Evolutionary conservation across 2,113 vertebrate genomes (phyloP), one percentile per base, ranked within the genome.

Genomic region (Osmerus mordax): DNA sequence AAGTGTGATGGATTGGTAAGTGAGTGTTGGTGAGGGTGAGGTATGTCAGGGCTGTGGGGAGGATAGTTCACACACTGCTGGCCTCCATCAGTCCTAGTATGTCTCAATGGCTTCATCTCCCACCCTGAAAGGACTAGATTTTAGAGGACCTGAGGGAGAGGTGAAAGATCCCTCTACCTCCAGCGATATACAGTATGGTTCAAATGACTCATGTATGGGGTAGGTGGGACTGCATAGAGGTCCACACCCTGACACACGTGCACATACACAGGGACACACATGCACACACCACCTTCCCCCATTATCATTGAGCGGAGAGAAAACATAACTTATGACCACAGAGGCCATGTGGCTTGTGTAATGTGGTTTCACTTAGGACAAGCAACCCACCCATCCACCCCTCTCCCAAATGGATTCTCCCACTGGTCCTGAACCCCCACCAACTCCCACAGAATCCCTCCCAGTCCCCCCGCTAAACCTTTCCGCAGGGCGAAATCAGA

Each of bases 401-500:
- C 9, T 21, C 21, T 41, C 47, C 3, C 56, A 59, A 41, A 60
- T 7, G 18, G 13, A 47, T 19, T 5, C 47, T 11, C 28, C 12
- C n/a, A 29, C 54, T 14, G 3, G 18, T 65, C 36, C 41, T 52
- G 32, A 36, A 15, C 47, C 16, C 7, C 51, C 52, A 12, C 41
- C 36, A 1, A 3, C 16, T 32, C 28, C 32, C 65, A 13, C 9
- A 2, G 13, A 66, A 16, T 41, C 65, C 36, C 41, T 19, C 41
- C n/a, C 12, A 25, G 25, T 3, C 21, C 29, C 56, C 56, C 36
- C 58, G 52, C 60, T 28, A 41, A 76, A 65, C 29, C 18, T 81
- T 73, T 83, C 75, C 60, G 54, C 59, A 4, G 65, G 63, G 65
- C 5, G 18, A 76, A 84, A 84, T 76, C 56, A 66, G 75, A 86